A percentile compares a stretch with the other conserved stretches of the same genome.
These are phyloP conservation scores for Opisthograptis luteolata DNA, from an alignment of 2,888 invertebrate species.

Conservation along the genomic window DNA sequence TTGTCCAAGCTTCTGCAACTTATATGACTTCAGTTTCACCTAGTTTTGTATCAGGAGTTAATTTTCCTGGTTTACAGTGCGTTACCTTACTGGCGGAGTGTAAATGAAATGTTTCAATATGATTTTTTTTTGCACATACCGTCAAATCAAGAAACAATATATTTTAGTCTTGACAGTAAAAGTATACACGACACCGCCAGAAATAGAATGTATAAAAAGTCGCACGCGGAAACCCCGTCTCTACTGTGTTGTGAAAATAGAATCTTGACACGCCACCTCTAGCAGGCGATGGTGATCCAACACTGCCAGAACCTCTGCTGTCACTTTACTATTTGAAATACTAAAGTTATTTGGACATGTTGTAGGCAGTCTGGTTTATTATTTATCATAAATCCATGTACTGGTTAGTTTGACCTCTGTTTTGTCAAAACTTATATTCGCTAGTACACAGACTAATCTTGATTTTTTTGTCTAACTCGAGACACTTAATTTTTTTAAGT, in stretches of 20 bases:
- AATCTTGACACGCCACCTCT: constrained; percentile 38
- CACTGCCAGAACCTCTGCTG: constrained; percentile 9
- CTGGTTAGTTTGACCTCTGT: no score
- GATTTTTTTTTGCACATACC: neutral
- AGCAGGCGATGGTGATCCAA: neutral
- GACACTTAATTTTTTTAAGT: no score
- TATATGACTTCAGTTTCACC: no score
- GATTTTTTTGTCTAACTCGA: no score
- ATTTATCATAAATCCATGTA: no score
- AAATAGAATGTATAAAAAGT: constrained; percentile 60
- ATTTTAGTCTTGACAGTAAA: constrained; percentile 19
- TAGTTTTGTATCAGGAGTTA: no score
- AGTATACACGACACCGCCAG: constrained; percentile 46
- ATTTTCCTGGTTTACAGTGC: no score
- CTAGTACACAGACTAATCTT: no score
- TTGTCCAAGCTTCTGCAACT: no score
- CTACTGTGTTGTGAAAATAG: constrained; percentile 55
- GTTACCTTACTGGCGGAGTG: no score
- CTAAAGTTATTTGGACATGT: neutral
- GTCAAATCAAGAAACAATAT: constrained; percentile 1
- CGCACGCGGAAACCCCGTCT: constrained; percentile 66
- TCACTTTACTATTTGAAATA: neutral
- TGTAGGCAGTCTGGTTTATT: neutral
- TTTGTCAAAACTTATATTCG: no score
- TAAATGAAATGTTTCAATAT: no score